A percentile compares a stretch with the other conserved stretches of the same genome.
Conservation (phyloP, 1,140 invertebrate species). For the Tetramorium simillimum region DNA sequence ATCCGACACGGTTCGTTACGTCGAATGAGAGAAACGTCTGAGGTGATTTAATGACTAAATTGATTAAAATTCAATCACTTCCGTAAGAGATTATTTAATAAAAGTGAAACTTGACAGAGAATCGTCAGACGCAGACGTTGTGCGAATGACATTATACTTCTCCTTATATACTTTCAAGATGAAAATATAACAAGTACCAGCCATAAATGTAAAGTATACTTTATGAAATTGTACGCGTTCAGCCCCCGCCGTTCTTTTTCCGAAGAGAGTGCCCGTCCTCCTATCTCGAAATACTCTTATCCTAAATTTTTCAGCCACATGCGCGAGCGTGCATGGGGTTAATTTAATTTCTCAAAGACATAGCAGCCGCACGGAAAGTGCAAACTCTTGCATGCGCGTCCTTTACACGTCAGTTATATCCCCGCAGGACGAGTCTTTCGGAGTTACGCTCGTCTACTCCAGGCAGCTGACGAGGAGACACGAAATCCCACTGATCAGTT, state of each 20-base stretch:
- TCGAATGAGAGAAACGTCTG: neutral
- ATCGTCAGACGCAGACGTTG: neutral
- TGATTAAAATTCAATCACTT: neutral
- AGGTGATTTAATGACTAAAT: neutral
- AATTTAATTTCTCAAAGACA: conserved; percentile 48
- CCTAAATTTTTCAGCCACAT: conserved; percentile 7
- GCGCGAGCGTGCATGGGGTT: neutral
- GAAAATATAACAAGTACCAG: neutral
- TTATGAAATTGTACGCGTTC: neutral
- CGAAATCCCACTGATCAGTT: conserved; percentile 33
- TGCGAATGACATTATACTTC: neutral
- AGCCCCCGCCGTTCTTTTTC: neutral
- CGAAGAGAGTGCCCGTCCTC: neutral
- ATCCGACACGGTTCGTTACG: neutral
- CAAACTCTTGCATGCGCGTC: conserved; percentile 47
- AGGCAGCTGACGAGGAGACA: conserved; percentile 28
- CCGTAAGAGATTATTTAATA: neutral
- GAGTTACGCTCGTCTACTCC: neutral
- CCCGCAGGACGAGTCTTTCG: neutral
- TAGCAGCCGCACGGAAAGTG: neutral
- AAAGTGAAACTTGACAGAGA: neutral
- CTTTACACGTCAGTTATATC: conserved; percentile 34
- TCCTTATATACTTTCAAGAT: neutral
- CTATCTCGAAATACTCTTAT: neutral
- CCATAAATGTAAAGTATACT: conserved; percentile 19